Base-by-base conservation (phyloP, 64 coral and sea anemone species). In the Pocillopora verrucosa region DNA sequence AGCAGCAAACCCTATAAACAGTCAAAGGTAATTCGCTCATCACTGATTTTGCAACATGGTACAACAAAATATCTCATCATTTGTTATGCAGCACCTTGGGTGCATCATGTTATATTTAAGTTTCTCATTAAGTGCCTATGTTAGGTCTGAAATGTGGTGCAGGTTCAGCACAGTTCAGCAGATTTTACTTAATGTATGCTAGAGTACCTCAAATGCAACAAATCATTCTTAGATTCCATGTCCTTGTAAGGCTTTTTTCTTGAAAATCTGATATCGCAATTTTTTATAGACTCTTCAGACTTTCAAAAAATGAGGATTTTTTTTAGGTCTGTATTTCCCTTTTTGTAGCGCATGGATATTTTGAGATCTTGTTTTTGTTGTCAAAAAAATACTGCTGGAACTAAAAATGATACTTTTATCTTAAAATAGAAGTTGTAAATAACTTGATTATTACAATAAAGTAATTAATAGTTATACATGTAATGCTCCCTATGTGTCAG, bases 81-180 rank as follows among this genome's bases (percentile, higher is more conserved):
- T 51, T 51, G 0, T 51, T 11, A 24, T 70, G 3, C 75, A 77
- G 13, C 16, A 17, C 38, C 16, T 77, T 77, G 12, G 13, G 16
- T 77, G 38, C 56, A 45, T 77, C 22, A 11, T 11, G 20, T 70
- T 70, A 25, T 20, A 10, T 11, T 70, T 22, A 25, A 24, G n/a
- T 70, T 70, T 70, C 11, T 10, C 11, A 17, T 81, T 35, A 9
- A 15, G 24, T 34, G 13, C 22, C 34, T 41, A 26, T 38, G 16
- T 15, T 34, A 45, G 82, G 82, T n/a, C 82, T 85, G 82, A 65
- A 56, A 69, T 85, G 82, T 72, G 82, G 24, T 85, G 82, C 82
- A 85, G 82, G 82, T 56, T 72, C 82, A 85, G 30, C 64, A 22
- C 82, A 85, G 15, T 57, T 65, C 82, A 85, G 82, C 82, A 45